Evolutionary conservation across 2,797 vertebrate species (phyloP).

Genomic region (Staurois parvus): DNA sequence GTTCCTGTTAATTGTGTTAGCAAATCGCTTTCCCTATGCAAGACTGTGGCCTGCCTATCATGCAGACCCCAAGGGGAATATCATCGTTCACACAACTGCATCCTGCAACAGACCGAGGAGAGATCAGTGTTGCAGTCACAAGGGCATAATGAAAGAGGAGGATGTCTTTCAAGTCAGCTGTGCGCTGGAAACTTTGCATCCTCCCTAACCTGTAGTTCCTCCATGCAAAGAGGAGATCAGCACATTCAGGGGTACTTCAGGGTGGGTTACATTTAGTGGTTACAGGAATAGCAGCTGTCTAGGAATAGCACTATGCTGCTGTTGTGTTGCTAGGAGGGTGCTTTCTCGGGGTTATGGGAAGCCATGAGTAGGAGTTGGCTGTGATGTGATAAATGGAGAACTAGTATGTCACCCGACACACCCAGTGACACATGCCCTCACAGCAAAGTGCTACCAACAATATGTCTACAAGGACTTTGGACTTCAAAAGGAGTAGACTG

Average conservation of each 20-base stretch:
- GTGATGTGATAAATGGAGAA: constrained; percentile 33
- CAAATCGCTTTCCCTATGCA: too few species aligned
- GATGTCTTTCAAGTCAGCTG: background rate
- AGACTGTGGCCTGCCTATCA: too few species aligned
- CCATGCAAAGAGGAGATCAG: background rate
- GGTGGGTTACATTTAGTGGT: background rate
- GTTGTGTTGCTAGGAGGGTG: constrained; percentile 21
- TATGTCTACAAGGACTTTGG: constrained; percentile 13
- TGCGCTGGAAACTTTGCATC: background rate
- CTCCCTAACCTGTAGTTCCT: background rate
- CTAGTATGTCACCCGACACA: constrained; percentile 15
- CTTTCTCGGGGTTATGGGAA: constrained; percentile 18
- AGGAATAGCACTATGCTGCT: background rate
- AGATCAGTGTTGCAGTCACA: too few species aligned
- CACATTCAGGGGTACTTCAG: background rate
- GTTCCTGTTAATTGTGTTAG: too few species aligned
- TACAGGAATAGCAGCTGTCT: constrained; percentile 8
- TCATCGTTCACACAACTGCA: too few species aligned
- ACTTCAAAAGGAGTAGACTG: background rate
- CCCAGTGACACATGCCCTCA: constrained; percentile 30
- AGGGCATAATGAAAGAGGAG: too few species aligned
- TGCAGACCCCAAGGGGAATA: too few species aligned
- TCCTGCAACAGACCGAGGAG: too few species aligned
- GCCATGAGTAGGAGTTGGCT: constrained; percentile 23
- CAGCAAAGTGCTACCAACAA: background rate